Percentiles rank a stretch among this genome's conserved stretches.
These are phyloP conservation scores for Sebastes kiyomatsui DNA, from an alignment of 2,797 vertebrate genomes.

Conservation along the genomic window DNA sequence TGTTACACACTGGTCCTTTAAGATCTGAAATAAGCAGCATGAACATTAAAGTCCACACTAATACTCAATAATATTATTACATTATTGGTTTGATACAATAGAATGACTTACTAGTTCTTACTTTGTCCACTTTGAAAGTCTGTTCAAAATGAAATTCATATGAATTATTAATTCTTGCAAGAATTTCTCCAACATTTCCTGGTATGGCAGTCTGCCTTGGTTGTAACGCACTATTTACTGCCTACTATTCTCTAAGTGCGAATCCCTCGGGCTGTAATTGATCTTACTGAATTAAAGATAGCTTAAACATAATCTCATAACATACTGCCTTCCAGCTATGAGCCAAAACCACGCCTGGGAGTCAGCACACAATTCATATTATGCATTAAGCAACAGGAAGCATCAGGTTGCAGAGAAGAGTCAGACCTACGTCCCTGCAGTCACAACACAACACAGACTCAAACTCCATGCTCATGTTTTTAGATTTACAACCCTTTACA, in stretches of 20 bases:
- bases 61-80: not conserved
- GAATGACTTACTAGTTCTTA: not conserved
- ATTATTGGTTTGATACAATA: not conserved
- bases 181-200: not conserved
- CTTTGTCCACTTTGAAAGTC: not conserved
- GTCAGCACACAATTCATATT: not conserved
- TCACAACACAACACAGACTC: not conserved
- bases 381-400: constrained; percentile 5
- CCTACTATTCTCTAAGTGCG: not conserved
- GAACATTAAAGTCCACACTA: not conserved
- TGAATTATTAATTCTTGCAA: not conserved
- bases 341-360: not conserved
- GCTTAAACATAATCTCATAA: not conserved
- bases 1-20: too few species aligned
- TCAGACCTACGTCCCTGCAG: not conserved
- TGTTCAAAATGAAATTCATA: not conserved
- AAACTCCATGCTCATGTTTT: not conserved
- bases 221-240: not conserved
- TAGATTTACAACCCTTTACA: not conserved
- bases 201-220: not conserved
- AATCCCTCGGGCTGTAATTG: not conserved
- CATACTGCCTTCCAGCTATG: not conserved
- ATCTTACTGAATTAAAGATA: not conserved
- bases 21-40: not conserved
- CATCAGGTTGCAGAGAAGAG: not conserved